These are phyloP conservation scores for Prochilodus magdalenae DNA, from an alignment of 2,113 vertebrate species.

Conservation along the genomic window DNA sequence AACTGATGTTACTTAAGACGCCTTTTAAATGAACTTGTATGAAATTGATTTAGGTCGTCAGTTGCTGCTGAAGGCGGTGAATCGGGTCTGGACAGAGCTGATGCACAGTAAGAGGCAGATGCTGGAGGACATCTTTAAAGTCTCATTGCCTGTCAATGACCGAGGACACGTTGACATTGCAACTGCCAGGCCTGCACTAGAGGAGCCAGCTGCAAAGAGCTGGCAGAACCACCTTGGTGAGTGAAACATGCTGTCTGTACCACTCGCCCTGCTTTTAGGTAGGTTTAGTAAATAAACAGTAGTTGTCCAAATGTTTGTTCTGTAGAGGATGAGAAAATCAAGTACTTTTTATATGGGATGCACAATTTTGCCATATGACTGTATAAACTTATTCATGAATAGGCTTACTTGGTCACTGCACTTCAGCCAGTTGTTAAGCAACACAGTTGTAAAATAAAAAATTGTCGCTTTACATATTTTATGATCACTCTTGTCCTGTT, in stretches of 20 bases:
- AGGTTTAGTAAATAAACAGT: too few relatives aligned
- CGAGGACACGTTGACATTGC: constrained; percentile 93
- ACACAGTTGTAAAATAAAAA: neutral
- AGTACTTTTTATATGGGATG: too few relatives aligned
- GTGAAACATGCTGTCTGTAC: constrained; percentile 35
- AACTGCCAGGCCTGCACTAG: constrained; percentile 85
- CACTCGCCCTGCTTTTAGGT: too few relatives aligned
- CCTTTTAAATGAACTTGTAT: neutral
- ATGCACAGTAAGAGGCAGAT: constrained; percentile 95
- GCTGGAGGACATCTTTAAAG: constrained; percentile 95
- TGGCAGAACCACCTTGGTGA: constrained; percentile 98
- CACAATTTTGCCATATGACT: too few relatives aligned
- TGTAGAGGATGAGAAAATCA: too few relatives aligned
- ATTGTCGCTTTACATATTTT: neutral
- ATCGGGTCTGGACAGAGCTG: constrained; percentile 97
- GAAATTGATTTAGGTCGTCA: constrained; percentile 85
- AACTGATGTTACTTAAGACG: too few relatives aligned
- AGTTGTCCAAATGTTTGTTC: too few relatives aligned
- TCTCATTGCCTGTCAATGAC: constrained; percentile 92
- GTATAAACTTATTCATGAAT: too few relatives aligned
- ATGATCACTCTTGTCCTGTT: neutral
- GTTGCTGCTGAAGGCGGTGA: constrained; percentile 95
- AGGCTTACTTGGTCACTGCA: too few relatives aligned
- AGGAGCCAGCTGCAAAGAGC: constrained; percentile 92
- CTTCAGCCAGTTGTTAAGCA: neutral